A percentile compares a stretch with the other conserved stretches of the same genome.
Evolutionary conservation across 2,113 vertebrate genomes (phyloP).

Genomic region (Charadrius vociferus): DNA sequence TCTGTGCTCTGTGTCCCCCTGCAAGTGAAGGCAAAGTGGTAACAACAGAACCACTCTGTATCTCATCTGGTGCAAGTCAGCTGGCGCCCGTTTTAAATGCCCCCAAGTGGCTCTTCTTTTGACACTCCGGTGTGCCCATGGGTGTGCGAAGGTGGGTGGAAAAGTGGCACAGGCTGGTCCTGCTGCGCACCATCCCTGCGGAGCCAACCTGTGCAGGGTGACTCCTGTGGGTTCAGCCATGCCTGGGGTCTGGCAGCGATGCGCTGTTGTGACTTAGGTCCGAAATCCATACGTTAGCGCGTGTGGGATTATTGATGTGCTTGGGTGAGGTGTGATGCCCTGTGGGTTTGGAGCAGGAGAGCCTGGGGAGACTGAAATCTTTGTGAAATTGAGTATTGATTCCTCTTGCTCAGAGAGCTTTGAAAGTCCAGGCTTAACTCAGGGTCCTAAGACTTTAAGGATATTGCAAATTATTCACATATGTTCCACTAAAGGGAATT

Average conservation of each 20-base stretch:
- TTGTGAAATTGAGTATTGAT: conserved; percentile 65
- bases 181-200: not conserved
- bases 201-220: accelerated
- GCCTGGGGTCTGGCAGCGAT: not conserved
- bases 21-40: not conserved
- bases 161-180: not conserved
- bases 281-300: not conserved
- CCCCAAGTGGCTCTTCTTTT: not conserved
- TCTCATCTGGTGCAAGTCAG: accelerated
- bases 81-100: not conserved
- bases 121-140: accelerated
- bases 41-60: not conserved
- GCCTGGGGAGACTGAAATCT: not conserved
- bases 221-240: not conserved
- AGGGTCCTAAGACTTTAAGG: not conserved
- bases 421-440: not conserved
- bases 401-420: conserved; percentile 7
- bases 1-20: too few relatives aligned
- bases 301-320: not conserved
- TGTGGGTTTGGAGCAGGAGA: not conserved
- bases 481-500: not conserved
- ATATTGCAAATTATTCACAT: not conserved
- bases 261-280: not conserved
- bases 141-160: not conserved
- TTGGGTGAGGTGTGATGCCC: not conserved